Percentiles rank a stretch among this genome's conserved stretches.
phyloP scores from a whole-genome alignment of 2,888 invertebrate genomes.

The Anthophora plumipes region DNA sequence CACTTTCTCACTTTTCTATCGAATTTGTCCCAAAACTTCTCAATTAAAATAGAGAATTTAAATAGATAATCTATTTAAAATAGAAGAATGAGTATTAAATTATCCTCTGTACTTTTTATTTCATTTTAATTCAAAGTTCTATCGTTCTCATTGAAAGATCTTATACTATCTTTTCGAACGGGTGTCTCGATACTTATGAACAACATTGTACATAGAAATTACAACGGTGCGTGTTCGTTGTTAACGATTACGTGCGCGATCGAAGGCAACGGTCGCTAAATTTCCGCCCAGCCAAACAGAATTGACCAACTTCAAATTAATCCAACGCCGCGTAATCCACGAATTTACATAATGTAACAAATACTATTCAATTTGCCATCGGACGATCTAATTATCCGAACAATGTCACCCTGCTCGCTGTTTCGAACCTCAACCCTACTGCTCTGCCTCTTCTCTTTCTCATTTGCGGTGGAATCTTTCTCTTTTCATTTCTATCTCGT shows the following conservation, averaged over 20 bases:
- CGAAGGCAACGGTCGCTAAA: background rate
- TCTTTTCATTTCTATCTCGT: background rate
- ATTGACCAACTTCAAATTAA: conserved; percentile 14
- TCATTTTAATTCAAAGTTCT: too few species aligned
- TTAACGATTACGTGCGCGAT: background rate
- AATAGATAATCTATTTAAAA: too few species aligned
- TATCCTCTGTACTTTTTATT: too few species aligned
- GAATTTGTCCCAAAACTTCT: too few species aligned
- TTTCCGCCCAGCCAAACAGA: background rate
- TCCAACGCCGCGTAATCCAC: background rate
- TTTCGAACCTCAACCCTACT: background rate
- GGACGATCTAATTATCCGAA: conserved; percentile 28
- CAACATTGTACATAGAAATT: background rate
- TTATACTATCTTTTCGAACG: too few species aligned
- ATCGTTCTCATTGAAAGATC: too few species aligned
- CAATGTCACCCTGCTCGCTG: conserved; percentile 1
- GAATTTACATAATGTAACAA: conserved; percentile 28
- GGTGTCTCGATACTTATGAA: too few species aligned
- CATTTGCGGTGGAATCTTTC: background rate
- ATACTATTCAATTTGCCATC: conserved; percentile 24
- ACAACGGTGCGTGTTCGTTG: background rate
- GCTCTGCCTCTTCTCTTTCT: too few species aligned
- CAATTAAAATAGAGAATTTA: too few species aligned
- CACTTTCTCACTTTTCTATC: too few species aligned
- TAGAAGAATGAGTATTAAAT: too few species aligned